Base-by-base conservation (phyloP, 2,888 invertebrate species). In the Trissolcus japonicus region DNA sequence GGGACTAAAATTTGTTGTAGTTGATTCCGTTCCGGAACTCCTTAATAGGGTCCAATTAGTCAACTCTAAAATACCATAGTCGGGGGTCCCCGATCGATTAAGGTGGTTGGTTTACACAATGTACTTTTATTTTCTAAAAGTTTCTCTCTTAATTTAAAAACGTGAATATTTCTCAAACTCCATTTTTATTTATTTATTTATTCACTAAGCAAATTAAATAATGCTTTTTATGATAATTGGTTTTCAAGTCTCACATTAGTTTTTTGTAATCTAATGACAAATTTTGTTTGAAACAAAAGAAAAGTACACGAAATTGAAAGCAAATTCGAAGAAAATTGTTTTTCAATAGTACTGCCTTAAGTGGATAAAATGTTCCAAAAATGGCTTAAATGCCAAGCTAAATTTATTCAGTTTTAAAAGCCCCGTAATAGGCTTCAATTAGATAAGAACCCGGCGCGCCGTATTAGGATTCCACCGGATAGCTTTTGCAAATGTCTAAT, bases 11-110 rank as follows among this genome's bases (percentile, higher is more conserved):
- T 67, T 73, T 62, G 73, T 61, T 67, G 66, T 61, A 74, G 56
- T 51, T 67, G 40, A 56, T 60, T 73, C 19, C 66, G 61, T 74
- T 60, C 43, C 62, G 67, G 67, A 74, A 74, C 74, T 67, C 67
- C 73, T 66, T 74, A 74, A 74, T 67, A 67, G 74, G 74, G 57
- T 67, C 74, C 67, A 67, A 74, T 74, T 67, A 74, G 74, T 74
- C 74, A 74, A 67, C 56, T 74, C 62, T 48, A n/a, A 74, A 67
- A 74, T 74, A 74, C 74, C 74, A 67, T 57, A 62, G 62, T 50
- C 35, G 62, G 54, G 4, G 1, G 2, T 67, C 53, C 17, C 60
- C 48, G 68, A 75, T 75, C 60, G 75, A 69, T 75, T 65, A 54
- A 35, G 35, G 11, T 35, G 9, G 9, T 35, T 35, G 6, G 9